Evolutionary conservation across 2,888 invertebrate species (phyloP), one percentile per base, ranked within the genome.

Genomic region (Microchrysa polita): DNA sequence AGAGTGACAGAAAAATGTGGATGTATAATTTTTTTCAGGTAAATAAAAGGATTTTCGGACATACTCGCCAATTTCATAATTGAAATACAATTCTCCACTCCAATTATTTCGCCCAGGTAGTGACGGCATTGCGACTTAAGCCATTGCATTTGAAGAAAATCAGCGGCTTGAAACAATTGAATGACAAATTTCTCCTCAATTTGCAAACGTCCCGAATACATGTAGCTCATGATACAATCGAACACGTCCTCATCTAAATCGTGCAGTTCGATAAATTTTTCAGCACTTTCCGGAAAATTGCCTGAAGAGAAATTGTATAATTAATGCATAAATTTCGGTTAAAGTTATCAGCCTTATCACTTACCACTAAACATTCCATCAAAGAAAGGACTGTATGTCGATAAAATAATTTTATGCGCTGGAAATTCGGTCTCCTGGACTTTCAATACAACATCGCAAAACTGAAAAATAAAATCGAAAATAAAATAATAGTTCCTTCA

Each of bases 291-390:
- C 9, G 55, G 55, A 18, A 55, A 55, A 20, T 22, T 18, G 12
- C 55, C 55, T 55, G 27, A 34, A 34, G 7, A 34, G 7, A 34
- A 34, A n/a, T n/a, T n/a, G n/a, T n/a, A n/a, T n/a, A n/a, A n/a
- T n/a, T n/a, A n/a, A n/a, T n/a, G n/a, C n/a, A n/a, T n/a, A n/a
- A n/a, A n/a, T n/a, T n/a, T n/a, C n/a, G n/a, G n/a, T n/a, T n/a
- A n/a, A n/a, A n/a, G n/a, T n/a, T n/a, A n/a, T n/a, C n/a, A n/a
- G n/a, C n/a, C n/a, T n/a, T n/a, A n/a, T n/a, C n/a, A 34, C 52
- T 18, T 55, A 55, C 55, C 55, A 55, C 18, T 55, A 18, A 55
- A 55, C 55, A 55, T 55, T 20, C 10, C 55, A 5, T 55, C 55
- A 55, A 55, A 55, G 9, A 20, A 55, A 2, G 55, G 55, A 18